Evolutionary conservation across 2,113 vertebrate species (phyloP), one percentile per base, ranked within the genome.

Genomic region (Thomomys bottae): DNA sequence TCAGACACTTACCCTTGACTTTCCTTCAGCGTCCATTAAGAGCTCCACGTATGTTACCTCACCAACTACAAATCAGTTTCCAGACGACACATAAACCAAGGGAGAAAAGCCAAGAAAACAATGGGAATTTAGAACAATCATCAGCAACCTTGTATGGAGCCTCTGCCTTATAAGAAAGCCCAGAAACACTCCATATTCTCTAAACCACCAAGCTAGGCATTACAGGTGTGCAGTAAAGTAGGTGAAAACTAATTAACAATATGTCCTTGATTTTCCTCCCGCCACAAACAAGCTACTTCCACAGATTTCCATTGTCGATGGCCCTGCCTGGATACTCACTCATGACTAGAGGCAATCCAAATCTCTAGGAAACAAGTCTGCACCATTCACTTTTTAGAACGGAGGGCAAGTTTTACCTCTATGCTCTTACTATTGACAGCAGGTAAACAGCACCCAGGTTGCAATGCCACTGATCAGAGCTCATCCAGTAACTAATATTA

Each of bases 41-140:
- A 99, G 99, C 98, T 99, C 99, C 99, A 99, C 99, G 99, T 99
- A 99, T 99, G 99, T 99, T 99, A 99, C 99, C 99, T 99, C 99
- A 99, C 99, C 99, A 99, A 99, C 99, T 99, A 99, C 98, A 99
- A 99, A 99, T 99, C 99, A 99, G 99, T 99, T 99, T 99, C 99
- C 99, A 99, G 99, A 99, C 98, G 99, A 99, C 98, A 99, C 99
- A 98, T 98, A 99, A 98, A 99, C 99, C 99, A 99, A 99, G 98
- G 99, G 99, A 99, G 99, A 99, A 99, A 99, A 99, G 99, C 99
- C 99, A 99, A 99, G 99, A 99, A 99, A 99, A 99, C 99, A 99
- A 99, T 99, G 98, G 99, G 98, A 98, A 98, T 99, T 99, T 99
- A 99, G 99, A 99, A 99, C 98, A 99, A 98, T 99, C 98, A 98